Evolutionary conservation across 1,140 invertebrate genomes (phyloP).

Genomic region (Brachionus asplanchnoidis): DNA sequence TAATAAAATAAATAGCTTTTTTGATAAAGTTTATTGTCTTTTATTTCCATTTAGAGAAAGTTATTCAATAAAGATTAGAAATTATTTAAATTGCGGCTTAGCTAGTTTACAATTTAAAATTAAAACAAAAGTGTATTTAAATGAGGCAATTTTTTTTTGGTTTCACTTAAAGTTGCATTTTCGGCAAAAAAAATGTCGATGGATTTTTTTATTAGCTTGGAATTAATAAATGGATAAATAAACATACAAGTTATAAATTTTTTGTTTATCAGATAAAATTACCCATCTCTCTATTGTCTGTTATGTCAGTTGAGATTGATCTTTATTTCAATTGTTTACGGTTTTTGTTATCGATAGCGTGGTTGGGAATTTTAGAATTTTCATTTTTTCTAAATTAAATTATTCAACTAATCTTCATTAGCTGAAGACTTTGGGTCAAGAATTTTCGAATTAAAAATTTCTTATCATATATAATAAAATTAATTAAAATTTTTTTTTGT

Average conservation of each 20-base stretch:
- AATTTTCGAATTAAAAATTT: neutral
- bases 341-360: neutral
- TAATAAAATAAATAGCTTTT: neutral
- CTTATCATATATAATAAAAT: neutral
- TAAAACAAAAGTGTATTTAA: neutral
- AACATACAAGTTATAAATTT: constrained; percentile 26
- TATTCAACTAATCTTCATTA: neutral
- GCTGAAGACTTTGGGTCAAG: neutral
- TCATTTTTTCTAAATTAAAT: neutral
- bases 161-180: neutral
- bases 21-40: neutral
- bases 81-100: neutral
- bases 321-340: constrained; percentile 5
- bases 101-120: neutral
- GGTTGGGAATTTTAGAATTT: neutral
- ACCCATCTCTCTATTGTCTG: neutral
- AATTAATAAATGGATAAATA: constrained; percentile 15
- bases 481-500: neutral
- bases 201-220: constrained; percentile 16
- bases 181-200: neutral
- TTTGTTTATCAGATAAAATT: constrained; percentile 10
- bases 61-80: neutral
- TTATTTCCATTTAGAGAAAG: neutral
- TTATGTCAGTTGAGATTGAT: constrained; percentile 23
- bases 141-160: too few species aligned